Evolutionary conservation across 2,888 invertebrate genomes (phyloP), one percentile per base, ranked within the genome.

Genomic region (Laspeyria flexula): DNA sequence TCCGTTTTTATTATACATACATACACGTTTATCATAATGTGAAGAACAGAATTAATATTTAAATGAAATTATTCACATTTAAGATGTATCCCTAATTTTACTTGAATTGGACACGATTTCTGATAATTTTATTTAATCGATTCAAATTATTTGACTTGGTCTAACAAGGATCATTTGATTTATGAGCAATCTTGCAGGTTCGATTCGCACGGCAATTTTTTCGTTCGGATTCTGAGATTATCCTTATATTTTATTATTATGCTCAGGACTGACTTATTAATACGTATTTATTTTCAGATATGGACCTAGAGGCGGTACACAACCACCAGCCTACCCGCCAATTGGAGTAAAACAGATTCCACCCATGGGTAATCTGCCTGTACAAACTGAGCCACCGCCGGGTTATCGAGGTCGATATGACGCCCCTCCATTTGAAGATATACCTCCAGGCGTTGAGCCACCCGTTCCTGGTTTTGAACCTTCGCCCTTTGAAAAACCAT

Each of bases 391-490:
- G 23, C 85, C 79, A 21, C 81, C 83, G 16, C 81, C 84, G n/a
- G 85, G 85, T 3, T 91, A 87, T 71, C 79, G 88, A 40, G 88
- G 86, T 39, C 88, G 91, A 5, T 92, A 88, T 64, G 91, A 92
- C 29, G 83, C 63, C 6, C 87, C 88, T 15, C 79, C 92, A 43
- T 94, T 94, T 68, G 94, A 94, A 65, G 93, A 94, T 34, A 90
- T 93, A 49, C 94, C 94, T 11, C 94, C 94, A 6, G 94, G 94
- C 10, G 94, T 95, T 0, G 94, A 95, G 71, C 94, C 94, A 4
- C 93, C 94, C 0, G 93, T 94, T 13, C 94, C 94, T 30, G 95
- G 94, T 16, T 93, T 94, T 73, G 95, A 95, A 73, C 91, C 92
- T 16, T 90, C 93, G 0, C 92, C 93, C 9, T 93, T 93, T 68